Base-by-base conservation (phyloP, 2,888 invertebrate genomes). In the Lysandra bellargus region DNA sequence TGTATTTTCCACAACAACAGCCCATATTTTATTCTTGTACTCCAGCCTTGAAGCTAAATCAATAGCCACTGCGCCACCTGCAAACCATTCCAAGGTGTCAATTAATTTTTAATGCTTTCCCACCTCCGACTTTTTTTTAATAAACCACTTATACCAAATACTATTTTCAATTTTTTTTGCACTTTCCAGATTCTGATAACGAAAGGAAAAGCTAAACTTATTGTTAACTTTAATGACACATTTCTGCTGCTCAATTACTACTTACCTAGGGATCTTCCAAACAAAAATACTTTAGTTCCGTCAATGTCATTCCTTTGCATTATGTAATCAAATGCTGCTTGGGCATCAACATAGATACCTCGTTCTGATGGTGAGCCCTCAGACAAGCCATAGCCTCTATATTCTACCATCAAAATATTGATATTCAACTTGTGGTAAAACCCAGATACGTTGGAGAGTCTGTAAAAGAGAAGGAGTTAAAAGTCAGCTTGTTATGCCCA, bases 351-450 rank as follows among this genome's bases (percentile, higher is more conserved):
- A 85, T 97, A 98, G 2, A 99, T 91, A 4, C 99, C 99, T 84
- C 96, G 95, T 91, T 99, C 99, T 2, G 97, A 97, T 0, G 99
- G 98, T 17, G 95, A 94, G 0, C 99, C 99, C 85, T 98, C 97
- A 6, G 99, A 99, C 40, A 98, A 95, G 0, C 99, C 99, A 93
- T 98, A 99, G 0, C 99, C 99, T 84, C 99, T 95, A 87, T 99
- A 99, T 88, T 99, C 99, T n/a, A 99, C 96, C 95, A 99, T 96
- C 76, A 99, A 91, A 83, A 99, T 96, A 89, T 99, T 99, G 83
- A 98, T 97, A 83, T 97, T 96, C 79, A 98, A 93, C 86, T 97
- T 96, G 84, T 97, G 96, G 89, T 97, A 98, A 80, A 99, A 95
- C 4, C 97, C 98, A 83, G 97, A 96, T n/a, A 97, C 97, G 94